Evolutionary conservation across 2,888 invertebrate species (phyloP).

Genomic region (Athetis lepigone): DNA sequence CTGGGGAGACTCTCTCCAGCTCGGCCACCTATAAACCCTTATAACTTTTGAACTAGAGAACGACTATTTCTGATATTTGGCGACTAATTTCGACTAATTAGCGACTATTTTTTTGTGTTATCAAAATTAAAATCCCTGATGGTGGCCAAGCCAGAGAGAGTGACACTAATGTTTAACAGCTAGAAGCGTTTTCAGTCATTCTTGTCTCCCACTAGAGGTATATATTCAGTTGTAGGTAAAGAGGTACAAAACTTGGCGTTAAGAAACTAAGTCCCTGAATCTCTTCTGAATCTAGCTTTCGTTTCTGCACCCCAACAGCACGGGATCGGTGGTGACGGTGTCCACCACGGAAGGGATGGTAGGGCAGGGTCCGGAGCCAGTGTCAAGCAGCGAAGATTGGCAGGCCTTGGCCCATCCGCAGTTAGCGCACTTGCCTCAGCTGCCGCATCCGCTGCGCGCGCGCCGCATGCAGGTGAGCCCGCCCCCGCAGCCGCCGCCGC

Average conservation of each 20-base stretch:
- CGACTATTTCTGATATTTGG: no score
- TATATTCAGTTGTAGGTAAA: background rate
- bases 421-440: conserved; percentile 56
- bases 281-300: conserved; percentile 11
- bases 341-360: conserved; percentile 63
- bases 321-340: conserved; percentile 69
- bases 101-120: no score
- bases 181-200: background rate
- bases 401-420: conserved; percentile 59
- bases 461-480: conserved; percentile 76
- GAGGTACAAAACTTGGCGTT: background rate
- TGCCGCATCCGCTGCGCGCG: conserved; percentile 66
- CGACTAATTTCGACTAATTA: no score
- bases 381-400: conserved; percentile 63
- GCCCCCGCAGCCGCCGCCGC: conserved; percentile 69
- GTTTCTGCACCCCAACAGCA: conserved; percentile 71
- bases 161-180: no score
- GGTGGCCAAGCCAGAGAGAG: no score
- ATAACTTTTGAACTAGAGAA: no score
- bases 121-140: no score
- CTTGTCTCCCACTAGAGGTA: background rate
- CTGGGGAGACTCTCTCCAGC: no score
- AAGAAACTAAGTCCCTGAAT: background rate
- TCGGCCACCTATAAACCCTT: no score
- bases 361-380: conserved; percentile 61